Evolutionary conservation across 1,140 invertebrate genomes (phyloP).

Genomic region (Hormaphis cornu): DNA sequence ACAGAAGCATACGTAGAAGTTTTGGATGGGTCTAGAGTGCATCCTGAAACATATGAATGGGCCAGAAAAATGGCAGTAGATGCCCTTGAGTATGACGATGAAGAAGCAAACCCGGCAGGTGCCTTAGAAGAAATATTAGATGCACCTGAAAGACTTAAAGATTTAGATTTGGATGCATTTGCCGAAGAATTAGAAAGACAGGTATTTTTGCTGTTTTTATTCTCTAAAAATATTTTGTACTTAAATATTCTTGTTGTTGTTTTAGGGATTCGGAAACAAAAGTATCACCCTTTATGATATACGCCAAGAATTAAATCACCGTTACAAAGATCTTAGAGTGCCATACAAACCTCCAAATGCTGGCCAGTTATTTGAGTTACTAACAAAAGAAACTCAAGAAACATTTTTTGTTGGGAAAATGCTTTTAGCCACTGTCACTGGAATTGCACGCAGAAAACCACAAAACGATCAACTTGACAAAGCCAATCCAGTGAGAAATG

Average conservation of each 20-base stretch:
- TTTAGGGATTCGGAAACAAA: constrained; percentile 85
- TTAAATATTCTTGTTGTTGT: constrained; percentile 29
- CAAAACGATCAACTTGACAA: constrained; percentile 87
- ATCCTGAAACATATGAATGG: constrained; percentile 99
- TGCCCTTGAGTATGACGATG: constrained; percentile 92
- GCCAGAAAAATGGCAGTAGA: constrained; percentile 99
- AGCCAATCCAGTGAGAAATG: constrained; percentile 87
- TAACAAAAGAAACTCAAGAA: constrained; percentile 93
- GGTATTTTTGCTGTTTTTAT: constrained; percentile 41
- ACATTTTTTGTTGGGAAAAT: constrained; percentile 90
- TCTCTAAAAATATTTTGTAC: constrained; percentile 31
- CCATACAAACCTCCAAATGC: constrained; percentile 67
- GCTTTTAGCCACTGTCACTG: constrained; percentile 62
- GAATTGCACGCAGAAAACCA: constrained; percentile 76
- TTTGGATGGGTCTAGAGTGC: constrained; percentile 92
- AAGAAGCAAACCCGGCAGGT: constrained; percentile 88
- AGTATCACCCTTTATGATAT: constrained; percentile 97
- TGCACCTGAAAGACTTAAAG: constrained; percentile 87
- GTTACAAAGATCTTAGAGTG: constrained; percentile 88
- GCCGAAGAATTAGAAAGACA: constrained; percentile 93
- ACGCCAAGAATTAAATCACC: constrained; percentile 83
- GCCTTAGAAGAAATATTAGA: constrained; percentile 96
- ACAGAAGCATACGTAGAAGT: constrained; percentile 93
- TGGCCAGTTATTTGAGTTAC: constrained; percentile 86
- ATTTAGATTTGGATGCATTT: constrained; percentile 96